Conservation (phyloP, 1,140 invertebrate species). For the Stegodyphus mimosarum region DNA sequence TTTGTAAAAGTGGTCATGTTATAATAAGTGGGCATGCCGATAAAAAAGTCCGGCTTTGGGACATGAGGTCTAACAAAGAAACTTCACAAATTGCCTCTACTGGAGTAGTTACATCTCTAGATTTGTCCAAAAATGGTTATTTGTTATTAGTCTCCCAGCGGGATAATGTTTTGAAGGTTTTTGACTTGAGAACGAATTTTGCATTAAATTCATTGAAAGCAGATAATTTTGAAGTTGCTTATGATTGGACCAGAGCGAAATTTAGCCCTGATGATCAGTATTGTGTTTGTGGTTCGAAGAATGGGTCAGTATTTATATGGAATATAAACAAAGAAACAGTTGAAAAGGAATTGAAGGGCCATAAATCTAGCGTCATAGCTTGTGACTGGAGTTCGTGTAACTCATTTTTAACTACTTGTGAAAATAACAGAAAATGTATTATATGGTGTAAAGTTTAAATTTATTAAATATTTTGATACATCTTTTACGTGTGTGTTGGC, state of each 20-base stretch:
- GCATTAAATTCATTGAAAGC: slow-evolving; percentile 74
- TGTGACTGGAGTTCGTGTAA: slow-evolving; percentile 92
- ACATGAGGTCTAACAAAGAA: slow-evolving; percentile 77
- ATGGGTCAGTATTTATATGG: slow-evolving; percentile 94
- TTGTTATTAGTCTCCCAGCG: slow-evolving; percentile 9
- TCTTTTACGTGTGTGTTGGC: no score
- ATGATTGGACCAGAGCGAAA: slow-evolving; percentile 90
- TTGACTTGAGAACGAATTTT: slow-evolving; percentile 12
- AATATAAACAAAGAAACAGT: slow-evolving; percentile 82
- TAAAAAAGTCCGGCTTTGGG: slow-evolving; percentile 96
- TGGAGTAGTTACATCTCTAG: slow-evolving; percentile 94
- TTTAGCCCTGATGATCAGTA: slow-evolving; percentile 92
- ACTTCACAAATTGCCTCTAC: slow-evolving; percentile 83
- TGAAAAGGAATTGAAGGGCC: slow-evolving; percentile 87
- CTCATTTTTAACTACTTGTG: slow-evolving; percentile 85
- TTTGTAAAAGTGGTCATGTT: slow-evolving; percentile 86
- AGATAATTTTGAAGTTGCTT: slow-evolving; percentile 93
- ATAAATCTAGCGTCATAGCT: slow-evolving; percentile 85
- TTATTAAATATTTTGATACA: background rate
- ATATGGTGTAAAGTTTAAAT: slow-evolving; percentile 76
- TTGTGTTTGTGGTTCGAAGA: slow-evolving; percentile 89
- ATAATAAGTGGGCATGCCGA: slow-evolving; percentile 98
- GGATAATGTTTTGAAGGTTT: slow-evolving; percentile 5
- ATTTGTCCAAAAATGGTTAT: slow-evolving; percentile 85
- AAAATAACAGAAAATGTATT: slow-evolving; percentile 83